Evolutionary conservation across 2,113 vertebrate genomes (phyloP).

Genomic region (Strix aluco): DNA sequence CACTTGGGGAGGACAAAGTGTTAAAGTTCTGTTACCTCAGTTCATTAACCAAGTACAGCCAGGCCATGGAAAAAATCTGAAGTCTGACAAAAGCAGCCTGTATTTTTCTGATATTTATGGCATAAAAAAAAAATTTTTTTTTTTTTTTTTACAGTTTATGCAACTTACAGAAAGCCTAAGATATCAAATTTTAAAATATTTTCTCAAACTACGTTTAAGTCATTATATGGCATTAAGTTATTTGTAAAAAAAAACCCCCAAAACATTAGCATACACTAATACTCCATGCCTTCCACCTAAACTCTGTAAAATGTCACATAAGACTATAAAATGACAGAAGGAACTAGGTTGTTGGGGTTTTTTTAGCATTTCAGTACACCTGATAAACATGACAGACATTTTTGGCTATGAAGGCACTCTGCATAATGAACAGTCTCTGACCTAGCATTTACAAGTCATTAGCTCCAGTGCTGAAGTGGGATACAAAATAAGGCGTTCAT

Average conservation of each 20-base stretch:
- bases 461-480: slow-evolving; percentile 30
- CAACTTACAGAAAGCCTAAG: background rate
- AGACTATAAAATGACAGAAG: background rate
- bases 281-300: background rate
- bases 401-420: slow-evolving; percentile 25
- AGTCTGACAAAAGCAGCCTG: background rate
- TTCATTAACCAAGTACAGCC: background rate
- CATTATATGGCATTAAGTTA: background rate
- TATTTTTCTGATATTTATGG: background rate
- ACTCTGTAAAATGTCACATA: background rate
- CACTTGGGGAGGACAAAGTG: background rate
- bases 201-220: background rate
- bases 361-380: background rate
- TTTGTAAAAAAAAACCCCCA: background rate
- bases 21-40: background rate
- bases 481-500: slow-evolving; percentile 64
- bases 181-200: background rate
- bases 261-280: background rate
- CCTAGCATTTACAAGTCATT: slow-evolving; percentile 62
- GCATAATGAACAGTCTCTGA: slow-evolving; percentile 14
- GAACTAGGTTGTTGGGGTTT: background rate
- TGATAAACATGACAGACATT: background rate
- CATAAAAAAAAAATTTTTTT: background rate
- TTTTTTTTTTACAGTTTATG: background rate
- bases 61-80: background rate